A percentile compares a stretch with the other conserved stretches of the same genome.
These are phyloP conservation scores for Andrena haemorrhoa DNA, from an alignment of 2,888 invertebrate genomes.

Conservation along the genomic window DNA sequence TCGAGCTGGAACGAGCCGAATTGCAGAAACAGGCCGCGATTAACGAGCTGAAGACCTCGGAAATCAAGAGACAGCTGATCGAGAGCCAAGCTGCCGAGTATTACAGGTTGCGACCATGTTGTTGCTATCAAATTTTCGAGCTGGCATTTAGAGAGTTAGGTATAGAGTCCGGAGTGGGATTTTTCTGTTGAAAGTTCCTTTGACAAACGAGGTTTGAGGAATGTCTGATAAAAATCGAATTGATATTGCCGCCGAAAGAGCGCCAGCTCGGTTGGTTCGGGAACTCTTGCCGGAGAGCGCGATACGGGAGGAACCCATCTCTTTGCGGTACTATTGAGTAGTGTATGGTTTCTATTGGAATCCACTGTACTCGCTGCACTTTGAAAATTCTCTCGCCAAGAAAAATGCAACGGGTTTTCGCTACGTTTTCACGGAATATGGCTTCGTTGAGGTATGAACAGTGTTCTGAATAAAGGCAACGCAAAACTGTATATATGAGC, in stretches of 20 bases:
- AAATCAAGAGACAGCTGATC: conserved; percentile 74
- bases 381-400: conserved; percentile 8
- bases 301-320: neutral
- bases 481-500: neutral
- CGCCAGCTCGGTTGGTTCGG: conserved; percentile 26
- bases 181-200: neutral
- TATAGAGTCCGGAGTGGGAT: too few relatives aligned
- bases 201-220: neutral
- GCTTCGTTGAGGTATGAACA: conserved; percentile 64
- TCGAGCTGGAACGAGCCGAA: conserved; percentile 77
- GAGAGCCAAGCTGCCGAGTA: conserved; percentile 73
- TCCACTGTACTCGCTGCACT: conserved; percentile 7
- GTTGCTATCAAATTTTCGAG: too few relatives aligned
- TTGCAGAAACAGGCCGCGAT: conserved; percentile 76
- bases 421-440: conserved; percentile 77
- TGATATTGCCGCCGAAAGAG: conserved; percentile 39
- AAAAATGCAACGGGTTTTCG: conserved; percentile 79
- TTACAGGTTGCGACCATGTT: conserved; percentile 63
- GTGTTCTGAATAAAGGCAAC: neutral
- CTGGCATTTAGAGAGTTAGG: too few relatives aligned
- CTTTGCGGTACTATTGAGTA: conserved; percentile 14
- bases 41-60: conserved; percentile 76
- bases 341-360: conserved; percentile 39
- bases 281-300: conserved; percentile 12
- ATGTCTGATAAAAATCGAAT: conserved; percentile 6